phyloP scores from a whole-genome alignment of 1,140 invertebrate species.

The Heliconius nattereri region DNA sequence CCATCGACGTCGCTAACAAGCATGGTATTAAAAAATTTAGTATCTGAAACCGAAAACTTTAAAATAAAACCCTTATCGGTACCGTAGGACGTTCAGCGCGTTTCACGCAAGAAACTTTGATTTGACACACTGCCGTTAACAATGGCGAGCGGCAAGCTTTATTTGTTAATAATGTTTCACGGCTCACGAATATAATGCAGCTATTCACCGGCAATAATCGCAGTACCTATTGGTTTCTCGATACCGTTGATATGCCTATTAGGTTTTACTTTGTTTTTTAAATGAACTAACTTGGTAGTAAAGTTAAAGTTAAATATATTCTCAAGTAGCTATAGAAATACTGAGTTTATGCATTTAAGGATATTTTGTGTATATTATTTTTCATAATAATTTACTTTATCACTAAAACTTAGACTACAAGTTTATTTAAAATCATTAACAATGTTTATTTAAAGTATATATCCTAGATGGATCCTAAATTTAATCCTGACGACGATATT shows the following conservation, averaged over 20 bases:
- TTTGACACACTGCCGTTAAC: slow-evolving; percentile 59
- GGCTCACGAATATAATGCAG: slow-evolving; percentile 64
- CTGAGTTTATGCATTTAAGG: too few species aligned
- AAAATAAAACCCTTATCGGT: slow-evolving; percentile 47
- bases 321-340: too few species aligned
- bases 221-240: slow-evolving; percentile 40
- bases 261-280: slow-evolving; percentile 9
- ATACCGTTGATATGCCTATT: slow-evolving; percentile 32
- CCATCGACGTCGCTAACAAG: slow-evolving; percentile 61
- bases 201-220: slow-evolving; percentile 58
- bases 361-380: too few species aligned
- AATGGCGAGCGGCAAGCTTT: slow-evolving; percentile 65
- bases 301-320: too few species aligned
- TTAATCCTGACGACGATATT: too few species aligned
- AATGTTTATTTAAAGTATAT: too few species aligned
- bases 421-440: too few species aligned
- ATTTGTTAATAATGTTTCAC: slow-evolving; percentile 70
- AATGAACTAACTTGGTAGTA: neutral
- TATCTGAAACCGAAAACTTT: slow-evolving; percentile 51
- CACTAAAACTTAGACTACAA: too few species aligned
- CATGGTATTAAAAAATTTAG: slow-evolving; percentile 63
- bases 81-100: slow-evolving; percentile 44
- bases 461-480: too few species aligned
- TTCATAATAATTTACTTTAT: too few species aligned
- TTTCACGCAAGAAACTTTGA: slow-evolving; percentile 63